Conservation (phyloP, 2,113 vertebrate species). For the Corythornis cristatus region DNA sequence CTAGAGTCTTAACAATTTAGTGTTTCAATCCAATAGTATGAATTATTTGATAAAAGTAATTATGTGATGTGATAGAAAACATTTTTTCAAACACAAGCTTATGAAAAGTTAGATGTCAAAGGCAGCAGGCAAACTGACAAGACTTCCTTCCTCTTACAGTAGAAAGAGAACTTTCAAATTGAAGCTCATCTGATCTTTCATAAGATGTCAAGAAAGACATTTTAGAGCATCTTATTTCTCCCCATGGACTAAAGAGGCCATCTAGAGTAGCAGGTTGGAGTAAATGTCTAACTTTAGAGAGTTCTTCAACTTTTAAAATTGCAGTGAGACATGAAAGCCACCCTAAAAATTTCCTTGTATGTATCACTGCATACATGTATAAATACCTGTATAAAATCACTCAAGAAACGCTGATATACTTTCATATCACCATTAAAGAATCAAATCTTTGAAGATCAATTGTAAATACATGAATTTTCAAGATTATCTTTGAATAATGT, state of each 20-base stretch:
- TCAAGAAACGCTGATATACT: not conserved
- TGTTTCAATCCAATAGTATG: not conserved
- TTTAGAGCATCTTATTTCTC: not conserved
- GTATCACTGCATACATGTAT: not conserved
- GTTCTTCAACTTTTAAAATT: not conserved
- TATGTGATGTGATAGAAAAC: not conserved
- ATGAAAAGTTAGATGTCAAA: not conserved
- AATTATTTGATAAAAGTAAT: not conserved
- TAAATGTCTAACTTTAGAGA: not conserved
- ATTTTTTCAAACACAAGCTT: not conserved
- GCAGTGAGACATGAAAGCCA: not conserved
- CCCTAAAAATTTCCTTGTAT: not conserved
- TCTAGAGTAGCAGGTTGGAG: not conserved
- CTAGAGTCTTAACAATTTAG: not conserved
- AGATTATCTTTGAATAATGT: not conserved
- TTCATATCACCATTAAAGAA: not conserved
- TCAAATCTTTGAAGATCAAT: not conserved
- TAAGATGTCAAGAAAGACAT: not conserved
- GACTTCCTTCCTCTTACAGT: not conserved
- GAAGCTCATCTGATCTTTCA: not conserved
- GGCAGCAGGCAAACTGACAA: not conserved
- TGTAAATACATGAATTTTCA: not conserved
- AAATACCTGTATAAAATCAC: not conserved
- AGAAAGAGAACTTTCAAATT: not conserved
- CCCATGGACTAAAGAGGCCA: not conserved